Conservation (phyloP, 2,797 vertebrate species). For the Pempheris klunzingeri region DNA sequence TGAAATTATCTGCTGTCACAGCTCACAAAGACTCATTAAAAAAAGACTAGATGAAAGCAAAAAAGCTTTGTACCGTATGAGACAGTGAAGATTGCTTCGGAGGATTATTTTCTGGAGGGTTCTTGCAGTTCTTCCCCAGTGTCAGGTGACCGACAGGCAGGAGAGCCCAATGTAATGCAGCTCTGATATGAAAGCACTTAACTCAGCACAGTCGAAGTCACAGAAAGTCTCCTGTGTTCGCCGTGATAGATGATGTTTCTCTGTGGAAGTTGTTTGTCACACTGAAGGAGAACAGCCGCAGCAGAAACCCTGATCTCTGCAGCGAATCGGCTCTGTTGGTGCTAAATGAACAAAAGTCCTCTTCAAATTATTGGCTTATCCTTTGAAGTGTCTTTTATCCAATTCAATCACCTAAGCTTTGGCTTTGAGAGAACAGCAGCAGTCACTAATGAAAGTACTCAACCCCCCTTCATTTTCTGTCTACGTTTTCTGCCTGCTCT, state of each 20-base stretch:
- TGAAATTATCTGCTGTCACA: not conserved
- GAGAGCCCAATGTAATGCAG: conserved; percentile 5
- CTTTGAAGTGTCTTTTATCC: conserved; percentile 13
- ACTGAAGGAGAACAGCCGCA: conserved; percentile 6
- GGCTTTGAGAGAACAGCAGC: not conserved
- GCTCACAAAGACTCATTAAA: not conserved
- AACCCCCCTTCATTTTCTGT: not conserved
- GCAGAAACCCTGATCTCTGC: conserved; percentile 21
- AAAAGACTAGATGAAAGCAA: not conserved
- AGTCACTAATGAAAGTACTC: conserved; percentile 1
- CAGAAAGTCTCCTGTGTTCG: conserved; percentile 20
- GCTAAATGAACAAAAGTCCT: not conserved
- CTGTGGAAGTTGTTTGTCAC: conserved; percentile 24
- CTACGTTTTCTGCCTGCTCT: not conserved
- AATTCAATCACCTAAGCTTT: not conserved
- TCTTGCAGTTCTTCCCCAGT: not conserved
- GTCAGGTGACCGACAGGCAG: conserved; percentile 5
- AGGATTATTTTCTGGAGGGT: conserved; percentile 4
- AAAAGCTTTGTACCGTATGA: not conserved
- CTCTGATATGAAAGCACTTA: conserved; percentile 17
- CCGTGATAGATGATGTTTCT: conserved; percentile 30
- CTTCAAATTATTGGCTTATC: not conserved
- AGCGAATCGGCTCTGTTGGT: conserved; percentile 15
- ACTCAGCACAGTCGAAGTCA: conserved; percentile 21
- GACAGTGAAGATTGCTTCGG: not conserved